Evolutionary conservation across 30 jellyfish, hydroid and myxozoan genomes (phyloP).

Genomic region (Haliclystus octoradiatus): DNA sequence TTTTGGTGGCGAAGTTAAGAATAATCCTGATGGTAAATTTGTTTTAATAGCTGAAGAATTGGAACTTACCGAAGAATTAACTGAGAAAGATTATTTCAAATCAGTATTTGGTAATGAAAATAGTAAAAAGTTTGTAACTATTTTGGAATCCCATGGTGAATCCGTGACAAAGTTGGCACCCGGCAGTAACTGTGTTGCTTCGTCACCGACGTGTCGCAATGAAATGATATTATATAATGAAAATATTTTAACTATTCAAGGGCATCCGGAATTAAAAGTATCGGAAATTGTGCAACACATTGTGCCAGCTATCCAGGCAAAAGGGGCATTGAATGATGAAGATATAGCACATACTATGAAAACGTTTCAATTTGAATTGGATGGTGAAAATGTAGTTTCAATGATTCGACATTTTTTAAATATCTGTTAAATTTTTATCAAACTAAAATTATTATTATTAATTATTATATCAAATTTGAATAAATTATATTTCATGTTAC

Average conservation of each 20-base stretch:
- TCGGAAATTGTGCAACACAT: not conserved
- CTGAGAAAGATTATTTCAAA: not conserved
- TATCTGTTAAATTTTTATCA: not conserved
- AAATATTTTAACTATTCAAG: conserved; percentile 35
- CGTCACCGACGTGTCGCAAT: conserved; percentile 35
- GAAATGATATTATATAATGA: conserved; percentile 55
- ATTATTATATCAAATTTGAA: no score
- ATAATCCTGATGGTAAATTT: conserved; percentile 29
- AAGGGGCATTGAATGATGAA: not conserved
- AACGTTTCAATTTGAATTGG: not conserved
- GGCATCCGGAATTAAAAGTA: conserved; percentile 59
- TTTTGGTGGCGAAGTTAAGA: conserved; percentile 68
- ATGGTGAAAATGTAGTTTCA: not conserved
- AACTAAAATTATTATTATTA: not conserved
- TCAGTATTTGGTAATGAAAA: not conserved
- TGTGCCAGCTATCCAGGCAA: not conserved
- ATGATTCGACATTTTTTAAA: not conserved
- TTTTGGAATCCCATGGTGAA: conserved; percentile 71
- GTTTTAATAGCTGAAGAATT: conserved; percentile 41
- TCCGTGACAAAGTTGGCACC: conserved; percentile 31
- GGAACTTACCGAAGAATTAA: conserved; percentile 9
- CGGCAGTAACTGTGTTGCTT: conserved; percentile 25
- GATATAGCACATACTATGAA: not conserved
- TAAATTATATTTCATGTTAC: no score
- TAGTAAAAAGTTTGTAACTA: not conserved